Evolutionary conservation across 2,113 vertebrate species (phyloP).

Genomic region (Semicossyphus pulcher): DNA sequence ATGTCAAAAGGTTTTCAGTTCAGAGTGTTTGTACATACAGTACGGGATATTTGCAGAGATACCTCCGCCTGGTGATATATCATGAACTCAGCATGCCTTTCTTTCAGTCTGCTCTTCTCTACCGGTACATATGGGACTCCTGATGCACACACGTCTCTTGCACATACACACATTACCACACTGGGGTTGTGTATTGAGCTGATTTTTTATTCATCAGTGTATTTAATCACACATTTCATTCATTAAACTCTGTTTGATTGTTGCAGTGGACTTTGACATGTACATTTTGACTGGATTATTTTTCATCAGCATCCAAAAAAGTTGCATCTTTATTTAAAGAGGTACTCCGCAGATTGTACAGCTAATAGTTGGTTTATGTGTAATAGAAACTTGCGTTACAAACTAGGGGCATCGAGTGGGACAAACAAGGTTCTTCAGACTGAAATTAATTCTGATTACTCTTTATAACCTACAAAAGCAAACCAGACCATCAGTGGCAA

Average conservation of each 20-base stretch:
- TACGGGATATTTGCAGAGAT: slow-evolving; percentile 25
- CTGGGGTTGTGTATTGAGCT: slow-evolving; percentile 47
- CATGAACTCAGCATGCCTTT: slow-evolving; percentile 53
- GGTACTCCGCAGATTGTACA: no score
- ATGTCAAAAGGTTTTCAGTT: slow-evolving; percentile 2
- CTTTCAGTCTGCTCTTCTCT: slow-evolving; percentile 29
- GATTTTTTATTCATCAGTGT: slow-evolving; percentile 61
- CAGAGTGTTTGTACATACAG: slow-evolving; percentile 36
- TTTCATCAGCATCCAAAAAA: no score
- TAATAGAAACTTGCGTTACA: background rate
- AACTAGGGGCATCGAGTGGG: no score
- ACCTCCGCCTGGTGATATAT: slow-evolving; percentile 41
- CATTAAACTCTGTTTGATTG: slow-evolving; percentile 75
- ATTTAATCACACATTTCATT: slow-evolving; percentile 65
- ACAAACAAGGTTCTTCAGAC: no score
- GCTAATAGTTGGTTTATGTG: no score
- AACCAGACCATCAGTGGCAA: no score
- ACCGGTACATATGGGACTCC: slow-evolving; percentile 17
- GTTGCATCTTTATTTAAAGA: no score
- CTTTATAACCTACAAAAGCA: no score
- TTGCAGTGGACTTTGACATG: slow-evolving; percentile 30
- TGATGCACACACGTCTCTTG: slow-evolving; percentile 30
- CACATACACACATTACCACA: slow-evolving; percentile 28
- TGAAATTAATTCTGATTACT: no score
- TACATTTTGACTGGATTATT: slow-evolving; percentile 32